Evolutionary conservation across 2,113 vertebrate species (phyloP), one percentile per base, ranked within the genome.

Genomic region (Macrotus californicus): DNA sequence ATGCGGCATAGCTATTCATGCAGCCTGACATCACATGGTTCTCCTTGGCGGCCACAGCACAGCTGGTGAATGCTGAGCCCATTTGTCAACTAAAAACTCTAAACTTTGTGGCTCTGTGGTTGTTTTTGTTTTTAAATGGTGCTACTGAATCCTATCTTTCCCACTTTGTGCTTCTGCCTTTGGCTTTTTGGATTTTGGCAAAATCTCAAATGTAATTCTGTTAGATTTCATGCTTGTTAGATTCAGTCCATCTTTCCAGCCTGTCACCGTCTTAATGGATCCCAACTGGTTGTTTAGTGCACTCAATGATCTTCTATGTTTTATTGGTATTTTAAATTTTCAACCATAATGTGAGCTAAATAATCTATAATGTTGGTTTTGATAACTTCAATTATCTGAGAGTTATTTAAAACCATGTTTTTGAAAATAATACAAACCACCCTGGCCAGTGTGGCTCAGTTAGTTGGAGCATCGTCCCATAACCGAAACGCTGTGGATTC

Each of bases 331-430:
- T 80, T 61, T 6, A 46, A 66, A 83, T 83, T 75, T 89, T 89
- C 48, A 86, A 26, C 75, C 70, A 87, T 70, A 96, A 96, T 92
- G 34, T 43, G 90, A 75, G 39, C 54, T 87, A 92, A 87, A 87
- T 87, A 79, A 84, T 67, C 36, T 54, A 54, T n/a, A 64, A 41
- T 81, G 31, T n/a, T 79, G 36, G 13, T 50, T 97, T 92, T 56
- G 43, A 82, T 87, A 2, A 73, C 26, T 88, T 84, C 41, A 43
- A 66, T 84, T 76, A 80, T 21, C 54, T 87, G 50, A 87, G 54
- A 39, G 24, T 92, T 70, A 66, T 61, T 93, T 72, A 46, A 41
- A 87, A 69, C 21, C 86, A 4, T 61, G 14, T 56, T 81, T 82
- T 70, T 81, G 29, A 64, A 89, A 69, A 82, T 48, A 72, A 31